Evolutionary conservation across 2,113 vertebrate species (phyloP), one percentile per base, ranked within the genome.

Genomic region (Corynorhinus townsendii): DNA sequence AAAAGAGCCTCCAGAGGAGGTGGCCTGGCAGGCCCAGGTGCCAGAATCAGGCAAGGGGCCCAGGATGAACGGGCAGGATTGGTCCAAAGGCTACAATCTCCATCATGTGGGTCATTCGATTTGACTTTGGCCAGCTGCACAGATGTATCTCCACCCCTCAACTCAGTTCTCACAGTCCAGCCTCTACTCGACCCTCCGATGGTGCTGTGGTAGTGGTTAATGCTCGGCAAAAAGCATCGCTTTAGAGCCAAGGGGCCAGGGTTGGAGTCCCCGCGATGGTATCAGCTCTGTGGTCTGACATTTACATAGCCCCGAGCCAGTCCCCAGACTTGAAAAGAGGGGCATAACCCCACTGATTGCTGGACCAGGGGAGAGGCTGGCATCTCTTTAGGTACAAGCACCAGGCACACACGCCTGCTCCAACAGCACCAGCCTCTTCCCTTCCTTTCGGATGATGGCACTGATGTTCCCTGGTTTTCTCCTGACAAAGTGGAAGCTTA

Each of bases 301-400:
- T 8, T 15, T 14, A 47, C 4, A 4, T 0, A 7, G 54, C 30
- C 81, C 30, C 49, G 24, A 45, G 24, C 43, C 49, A 5, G 8
- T 28, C 8, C 69, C 59, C 26, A 28, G 2, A 19, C 16, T 40
- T 24, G 3, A 24, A 28, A 26, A 49, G 76, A 49, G 59, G 84
- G 45, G 59, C 35, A 66, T 14, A 9, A 12, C 33, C 19, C 35
- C 11, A 2, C 28, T 0, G 2, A 17, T 10, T 1, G 2, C 38
- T 3, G 62, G 30, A 4, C 77, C 49, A 14, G 71, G 22, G 62
- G 17, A 4, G 22, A 24, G 86, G 35, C 2, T 64, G 0, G 5
- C 43, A 30, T 22, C n/a, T 6, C 33, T 33, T 19, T 1, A 26
- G 75, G 30, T 56, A 3, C 17, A 72, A 52, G 47, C 40, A 9